Percentiles rank a stretch among this genome's conserved stretches.
phyloP scores from a whole-genome alignment of 2,888 invertebrate genomes.

The Scaptomyza cyrtandrae region DNA sequence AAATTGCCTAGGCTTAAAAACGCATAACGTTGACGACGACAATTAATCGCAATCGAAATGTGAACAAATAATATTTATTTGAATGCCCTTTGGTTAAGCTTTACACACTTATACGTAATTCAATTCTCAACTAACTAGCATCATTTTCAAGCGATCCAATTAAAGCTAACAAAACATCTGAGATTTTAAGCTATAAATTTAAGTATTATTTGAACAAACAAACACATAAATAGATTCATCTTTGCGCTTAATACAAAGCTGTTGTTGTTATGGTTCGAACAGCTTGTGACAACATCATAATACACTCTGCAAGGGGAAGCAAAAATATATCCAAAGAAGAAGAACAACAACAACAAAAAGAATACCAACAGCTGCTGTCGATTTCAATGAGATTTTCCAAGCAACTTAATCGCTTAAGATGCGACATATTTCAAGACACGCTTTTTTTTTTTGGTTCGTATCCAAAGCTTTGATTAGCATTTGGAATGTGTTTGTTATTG shows the following conservation, averaged over 20 bases:
- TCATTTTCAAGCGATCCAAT: background rate
- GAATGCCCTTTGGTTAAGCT: background rate
- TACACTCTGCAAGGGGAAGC: background rate
- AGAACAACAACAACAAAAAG: constrained; percentile 2
- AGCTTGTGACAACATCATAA: background rate
- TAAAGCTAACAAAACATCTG: background rate
- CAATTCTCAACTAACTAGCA: background rate
- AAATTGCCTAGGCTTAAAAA: constrained; percentile 17
- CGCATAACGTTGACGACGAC: background rate
- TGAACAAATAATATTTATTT: constrained; percentile 46
- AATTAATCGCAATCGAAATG: constrained; percentile 34
- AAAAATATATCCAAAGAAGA: too few relatives aligned
- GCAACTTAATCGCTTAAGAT: constrained; percentile 69
- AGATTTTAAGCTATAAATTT: background rate
- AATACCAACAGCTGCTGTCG: constrained; percentile 53
- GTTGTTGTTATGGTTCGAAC: background rate
- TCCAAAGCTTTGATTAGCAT: constrained; percentile 69
- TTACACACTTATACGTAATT: background rate
- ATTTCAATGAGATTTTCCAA: constrained; percentile 68
- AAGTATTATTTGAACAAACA: background rate
- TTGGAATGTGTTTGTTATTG: too few relatives aligned
- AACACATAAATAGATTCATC: background rate
- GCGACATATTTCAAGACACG: constrained; percentile 71
- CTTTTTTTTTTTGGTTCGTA: constrained; percentile 40
- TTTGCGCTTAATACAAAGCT: background rate